Percentiles rank a stretch among this genome's conserved stretches.
Conservation (phyloP, 2,797 vertebrate genomes). For the Microcaecilia unicolor region DNA sequence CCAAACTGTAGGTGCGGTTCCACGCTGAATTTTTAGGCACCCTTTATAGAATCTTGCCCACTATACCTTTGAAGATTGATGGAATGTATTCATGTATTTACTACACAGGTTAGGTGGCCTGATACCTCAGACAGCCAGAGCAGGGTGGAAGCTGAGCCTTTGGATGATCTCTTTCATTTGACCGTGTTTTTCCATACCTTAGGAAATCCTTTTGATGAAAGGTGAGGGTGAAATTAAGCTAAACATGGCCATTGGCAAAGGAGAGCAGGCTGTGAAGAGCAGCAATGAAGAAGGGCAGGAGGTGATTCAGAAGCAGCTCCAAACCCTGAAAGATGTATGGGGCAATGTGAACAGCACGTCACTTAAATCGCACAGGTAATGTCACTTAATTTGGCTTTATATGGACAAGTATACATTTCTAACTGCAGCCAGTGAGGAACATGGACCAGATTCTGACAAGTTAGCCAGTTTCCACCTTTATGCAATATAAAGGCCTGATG, state of each 20-base stretch:
- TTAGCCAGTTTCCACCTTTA: too few species aligned
- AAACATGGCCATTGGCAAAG: constrained; percentile 93
- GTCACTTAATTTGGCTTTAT: background rate
- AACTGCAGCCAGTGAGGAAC: too few species aligned
- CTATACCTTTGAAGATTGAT: too few species aligned
- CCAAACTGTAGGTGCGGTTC: too few species aligned
- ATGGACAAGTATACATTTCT: too few species aligned
- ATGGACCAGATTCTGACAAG: too few species aligned
- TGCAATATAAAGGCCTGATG: too few species aligned
- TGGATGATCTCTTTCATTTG: background rate
- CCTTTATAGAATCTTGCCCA: too few species aligned
- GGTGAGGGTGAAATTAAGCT: constrained; percentile 93
- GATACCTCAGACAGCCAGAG: too few species aligned
- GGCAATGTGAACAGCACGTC: constrained; percentile 72
- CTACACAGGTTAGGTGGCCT: too few species aligned
- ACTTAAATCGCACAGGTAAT: constrained; percentile 79
- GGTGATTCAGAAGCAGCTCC: constrained; percentile 70
- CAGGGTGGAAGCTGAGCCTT: background rate
- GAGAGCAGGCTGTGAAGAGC: constrained; percentile 80
- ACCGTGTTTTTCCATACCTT: background rate
- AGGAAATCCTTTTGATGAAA: constrained; percentile 93
- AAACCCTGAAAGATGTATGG: constrained; percentile 78
- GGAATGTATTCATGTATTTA: too few species aligned
- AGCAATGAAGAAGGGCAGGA: constrained; percentile 76
- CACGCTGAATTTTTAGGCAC: too few species aligned